Evolutionary conservation across 2,888 invertebrate species (phyloP), one percentile per base, ranked within the genome.

Genomic region (Congeria kusceri): DNA sequence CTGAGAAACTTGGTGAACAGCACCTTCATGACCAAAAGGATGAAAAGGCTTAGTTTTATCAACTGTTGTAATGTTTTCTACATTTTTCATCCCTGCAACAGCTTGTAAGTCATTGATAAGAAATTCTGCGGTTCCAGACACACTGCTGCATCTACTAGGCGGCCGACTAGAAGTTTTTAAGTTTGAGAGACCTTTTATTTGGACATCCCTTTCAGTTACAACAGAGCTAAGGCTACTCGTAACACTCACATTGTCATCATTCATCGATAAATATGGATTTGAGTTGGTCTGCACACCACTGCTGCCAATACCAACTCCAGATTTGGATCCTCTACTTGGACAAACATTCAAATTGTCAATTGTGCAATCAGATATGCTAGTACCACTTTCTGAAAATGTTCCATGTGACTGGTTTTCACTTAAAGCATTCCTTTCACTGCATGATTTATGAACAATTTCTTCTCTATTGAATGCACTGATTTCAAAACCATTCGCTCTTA

Each of bases 331-430:
- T 18, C 11, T n/a, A 27, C 32, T 32, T 47, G 27, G 13, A 23
- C 53, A 29, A 64, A 7, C 13, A n/a, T 47, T 62, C 23, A 74
- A 53, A 28, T 79, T 66, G n/a, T 70, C 67, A 5, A 80, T 32
- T 23, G 72, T 80, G 64, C 80, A 80, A 27, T 80, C 80, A 39
- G 80, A 73, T 18, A 80, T 77, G 57, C 80, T 70, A 28, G 80
- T 77, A 5, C 80, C 65, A 59, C 58, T 69, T 1, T 69, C 76
- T 59, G 76, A 67, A 28, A 63, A 63, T 39, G 13, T 15, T 57
- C 49, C 23, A 29, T 49, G 47, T 49, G 28, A 49, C 56, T 39
- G 29, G 9, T 62, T 62, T 57, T 28, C 63, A 59, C 29, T 58
- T n/a, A 27, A 47, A 61, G 29, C 59, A 15, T 66, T 62, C 25